A percentile compares a stretch with the other conserved stretches of the same genome.
Evolutionary conservation across 1,140 invertebrate genomes (phyloP).

Genomic region (Brachionus sp.): DNA sequence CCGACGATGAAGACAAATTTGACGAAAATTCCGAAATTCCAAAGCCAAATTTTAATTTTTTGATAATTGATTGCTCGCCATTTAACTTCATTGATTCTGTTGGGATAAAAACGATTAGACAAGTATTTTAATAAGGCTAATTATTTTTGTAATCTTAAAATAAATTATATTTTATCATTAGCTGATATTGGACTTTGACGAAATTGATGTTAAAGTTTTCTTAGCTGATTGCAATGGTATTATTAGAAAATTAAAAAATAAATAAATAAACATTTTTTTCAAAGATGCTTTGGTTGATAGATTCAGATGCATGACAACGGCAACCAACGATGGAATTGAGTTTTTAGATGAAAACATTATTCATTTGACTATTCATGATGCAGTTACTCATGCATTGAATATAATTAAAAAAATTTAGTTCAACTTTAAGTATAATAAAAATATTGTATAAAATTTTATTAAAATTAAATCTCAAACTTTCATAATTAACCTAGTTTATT

Average conservation of each 20-base stretch:
- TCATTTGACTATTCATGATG: background rate
- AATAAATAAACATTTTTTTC: background rate
- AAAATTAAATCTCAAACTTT: too few species aligned
- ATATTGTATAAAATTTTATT: too few species aligned
- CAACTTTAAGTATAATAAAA: too few species aligned
- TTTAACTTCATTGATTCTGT: slow-evolving; percentile 53
- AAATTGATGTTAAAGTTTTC: background rate
- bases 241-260: background rate
- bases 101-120: slow-evolving; percentile 50
- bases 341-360: background rate
- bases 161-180: background rate
- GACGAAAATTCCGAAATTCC: background rate
- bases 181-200: background rate
- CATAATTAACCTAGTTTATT: too few species aligned
- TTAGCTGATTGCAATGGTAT: background rate
- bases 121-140: too few species aligned
- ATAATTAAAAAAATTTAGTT: background rate
- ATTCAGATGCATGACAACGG: background rate
- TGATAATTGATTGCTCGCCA: slow-evolving; percentile 53
- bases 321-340: background rate
- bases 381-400: background rate
- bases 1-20: background rate
- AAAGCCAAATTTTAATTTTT: slow-evolving; percentile 35
- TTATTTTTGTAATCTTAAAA: too few species aligned
- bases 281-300: background rate